Percentiles rank a stretch among this genome's conserved stretches.
These are phyloP conservation scores for Amorpha juglandis DNA, from an alignment of 2,888 invertebrate genomes.

Conservation along the genomic window DNA sequence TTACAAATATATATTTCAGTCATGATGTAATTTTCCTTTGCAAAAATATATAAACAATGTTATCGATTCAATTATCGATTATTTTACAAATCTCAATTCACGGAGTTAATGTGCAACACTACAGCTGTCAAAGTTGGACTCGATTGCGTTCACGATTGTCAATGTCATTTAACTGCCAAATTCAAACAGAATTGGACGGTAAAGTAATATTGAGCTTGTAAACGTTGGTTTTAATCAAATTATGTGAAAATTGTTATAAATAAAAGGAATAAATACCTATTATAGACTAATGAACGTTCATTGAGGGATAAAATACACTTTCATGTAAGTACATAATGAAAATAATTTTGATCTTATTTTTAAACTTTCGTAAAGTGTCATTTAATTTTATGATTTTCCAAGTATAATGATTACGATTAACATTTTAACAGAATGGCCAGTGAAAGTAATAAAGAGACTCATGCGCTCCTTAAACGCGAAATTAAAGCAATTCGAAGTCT, in stretches of 20 bases:
- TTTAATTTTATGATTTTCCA: background rate
- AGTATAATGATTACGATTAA: background rate
- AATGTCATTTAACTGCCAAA: slow-evolving; percentile 1
- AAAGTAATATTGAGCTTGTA: background rate
- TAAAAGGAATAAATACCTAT: no score
- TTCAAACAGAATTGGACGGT: background rate
- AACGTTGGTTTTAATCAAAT: background rate
- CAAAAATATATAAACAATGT: background rate
- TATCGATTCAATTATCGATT: slow-evolving; percentile 10
- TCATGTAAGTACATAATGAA: background rate
- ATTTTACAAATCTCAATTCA: background rate
- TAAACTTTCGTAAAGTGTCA: background rate
- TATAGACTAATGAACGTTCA: background rate
- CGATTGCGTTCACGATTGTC: background rate
- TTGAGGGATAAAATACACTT: background rate
- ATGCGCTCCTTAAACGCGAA: slow-evolving; percentile 55
- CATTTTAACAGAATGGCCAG: slow-evolving; percentile 52
- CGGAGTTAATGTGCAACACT: background rate
- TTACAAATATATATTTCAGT: slow-evolving; percentile 16
- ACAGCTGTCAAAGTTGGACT: slow-evolving; percentile 5
- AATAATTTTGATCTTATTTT: background rate
- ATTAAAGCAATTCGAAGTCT: slow-evolving; percentile 58
- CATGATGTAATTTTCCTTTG: background rate
- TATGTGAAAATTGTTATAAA: background rate
- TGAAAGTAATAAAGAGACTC: slow-evolving; percentile 54